Percentiles rank a stretch among this genome's conserved stretches.
These are phyloP conservation scores for Lepidurus arcticus DNA, from an alignment of 1,140 invertebrate species.

Conservation along the genomic window DNA sequence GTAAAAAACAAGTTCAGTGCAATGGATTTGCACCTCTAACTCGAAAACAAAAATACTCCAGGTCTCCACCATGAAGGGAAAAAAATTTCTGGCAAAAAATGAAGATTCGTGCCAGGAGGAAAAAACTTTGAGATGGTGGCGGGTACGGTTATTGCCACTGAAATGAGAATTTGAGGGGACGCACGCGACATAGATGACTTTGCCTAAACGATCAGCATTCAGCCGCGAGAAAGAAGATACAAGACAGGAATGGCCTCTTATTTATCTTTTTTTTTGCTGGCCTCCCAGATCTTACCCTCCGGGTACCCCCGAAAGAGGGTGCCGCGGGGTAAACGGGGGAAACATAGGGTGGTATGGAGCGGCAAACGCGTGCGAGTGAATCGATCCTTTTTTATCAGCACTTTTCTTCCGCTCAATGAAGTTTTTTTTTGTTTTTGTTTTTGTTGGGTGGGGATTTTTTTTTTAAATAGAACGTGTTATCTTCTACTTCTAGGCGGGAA, in stretches of 20 bases:
- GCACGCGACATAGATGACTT: slow-evolving; percentile 13
- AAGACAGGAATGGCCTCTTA: neutral
- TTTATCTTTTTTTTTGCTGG: neutral
- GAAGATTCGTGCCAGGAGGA: neutral
- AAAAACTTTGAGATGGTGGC: neutral
- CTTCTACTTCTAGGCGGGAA: neutral
- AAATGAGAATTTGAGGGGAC: slow-evolving; percentile 1
- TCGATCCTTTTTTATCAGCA: slow-evolving; percentile 15
- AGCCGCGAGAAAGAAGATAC: slow-evolving; percentile 1
- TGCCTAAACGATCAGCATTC: slow-evolving; percentile 2
- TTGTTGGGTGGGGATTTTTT: neutral
- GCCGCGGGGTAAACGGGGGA: neutral
- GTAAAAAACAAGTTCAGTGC: too few relatives aligned
- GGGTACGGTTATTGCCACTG: neutral
- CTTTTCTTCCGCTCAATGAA: neutral
- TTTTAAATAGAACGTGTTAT: neutral
- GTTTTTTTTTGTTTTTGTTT: too few relatives aligned
- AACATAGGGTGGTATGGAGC: neutral
- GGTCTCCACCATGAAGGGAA: neutral
- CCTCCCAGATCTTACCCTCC: too few relatives aligned
- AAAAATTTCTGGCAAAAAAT: neutral
- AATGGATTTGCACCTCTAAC: too few relatives aligned
- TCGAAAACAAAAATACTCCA: neutral
- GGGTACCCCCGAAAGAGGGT: too few relatives aligned
- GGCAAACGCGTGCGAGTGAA: neutral